These are phyloP conservation scores for Cancer borealis DNA, from an alignment of 2,888 invertebrate genomes.

Conservation along the genomic window DNA sequence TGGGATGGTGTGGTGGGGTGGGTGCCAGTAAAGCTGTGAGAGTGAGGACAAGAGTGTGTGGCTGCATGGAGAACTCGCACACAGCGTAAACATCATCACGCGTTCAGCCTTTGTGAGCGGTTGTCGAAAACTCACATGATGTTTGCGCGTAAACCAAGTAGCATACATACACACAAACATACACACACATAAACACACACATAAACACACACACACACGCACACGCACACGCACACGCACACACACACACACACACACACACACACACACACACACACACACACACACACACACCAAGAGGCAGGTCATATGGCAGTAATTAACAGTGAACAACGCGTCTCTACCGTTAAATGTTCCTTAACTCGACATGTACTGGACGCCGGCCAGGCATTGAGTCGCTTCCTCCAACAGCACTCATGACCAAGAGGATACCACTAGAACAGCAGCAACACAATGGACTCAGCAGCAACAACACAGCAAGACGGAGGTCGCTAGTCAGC, in stretches of 20 bases:
- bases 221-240: conserved; percentile 45
- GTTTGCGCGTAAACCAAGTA: neutral
- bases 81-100: too few species aligned
- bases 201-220: conserved; percentile 36
- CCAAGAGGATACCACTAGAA: neutral
- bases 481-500: neutral
- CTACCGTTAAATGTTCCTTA: neutral
- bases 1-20: too few species aligned
- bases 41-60: too few species aligned
- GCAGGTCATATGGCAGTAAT: neutral
- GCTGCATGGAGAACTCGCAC: too few species aligned
- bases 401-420: neutral
- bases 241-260: conserved; percentile 53
- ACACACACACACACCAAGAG: conserved; percentile 38
- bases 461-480: neutral
- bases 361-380: neutral
- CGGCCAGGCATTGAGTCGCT: neutral
- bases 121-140: too few species aligned
- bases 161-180: neutral
- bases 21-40: too few species aligned
- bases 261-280: conserved; percentile 56
- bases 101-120: too few species aligned
- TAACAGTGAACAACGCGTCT: neutral
- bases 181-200: conserved; percentile 10
- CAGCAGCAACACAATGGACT: neutral